Base-by-base conservation (phyloP, 2,888 invertebrate species). In the Epirrita christyi region DNA sequence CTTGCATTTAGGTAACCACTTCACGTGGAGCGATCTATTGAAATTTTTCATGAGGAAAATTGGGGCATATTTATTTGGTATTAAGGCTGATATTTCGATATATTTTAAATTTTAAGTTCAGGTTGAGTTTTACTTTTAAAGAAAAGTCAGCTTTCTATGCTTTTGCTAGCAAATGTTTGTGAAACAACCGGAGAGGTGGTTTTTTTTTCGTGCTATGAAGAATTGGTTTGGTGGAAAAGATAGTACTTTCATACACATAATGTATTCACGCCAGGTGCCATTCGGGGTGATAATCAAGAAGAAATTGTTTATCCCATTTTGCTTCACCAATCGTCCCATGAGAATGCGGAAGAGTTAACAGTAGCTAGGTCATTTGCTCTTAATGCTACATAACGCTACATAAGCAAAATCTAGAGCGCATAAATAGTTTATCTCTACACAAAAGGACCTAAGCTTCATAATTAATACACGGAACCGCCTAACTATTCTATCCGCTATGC, bases 401-500 rank as follows among this genome's bases (percentile, higher is more conserved):
- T 54, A 50, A n/a, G n/a, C n/a, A n/a, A n/a, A 40, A 58, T 49
- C 43, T 44, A 40, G 27, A 42, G n/a, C 41, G 43, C 4, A n/a
- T 53, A 37, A 54, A 59, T 46, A 46, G 50, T 59, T 55, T 55
- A 60, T 53, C 41, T 45, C 41, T 27, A 53, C 56, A 48, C 43
- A 51, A 47, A 40, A 51, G 21, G 55, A 55, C 49, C 45, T 51
- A 32, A 55, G 48, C 48, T 59, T 48, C 54, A 48, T 56, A 53
- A 58, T 59, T 65, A 52, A 60, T 56, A 63, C 53, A 34, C 47
- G 40, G 45, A 37, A 36, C 29, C 51, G 53, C 45, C 48, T 56
- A 61, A 56, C 57, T 49, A 55, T 58, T 58, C 54, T 57, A 61
- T 57, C 40, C 50, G 54, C 27, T 54, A 47, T 49, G 59, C 61